phyloP scores from a whole-genome alignment of 2,888 invertebrate genomes.

The Tyria jacobaeae region DNA sequence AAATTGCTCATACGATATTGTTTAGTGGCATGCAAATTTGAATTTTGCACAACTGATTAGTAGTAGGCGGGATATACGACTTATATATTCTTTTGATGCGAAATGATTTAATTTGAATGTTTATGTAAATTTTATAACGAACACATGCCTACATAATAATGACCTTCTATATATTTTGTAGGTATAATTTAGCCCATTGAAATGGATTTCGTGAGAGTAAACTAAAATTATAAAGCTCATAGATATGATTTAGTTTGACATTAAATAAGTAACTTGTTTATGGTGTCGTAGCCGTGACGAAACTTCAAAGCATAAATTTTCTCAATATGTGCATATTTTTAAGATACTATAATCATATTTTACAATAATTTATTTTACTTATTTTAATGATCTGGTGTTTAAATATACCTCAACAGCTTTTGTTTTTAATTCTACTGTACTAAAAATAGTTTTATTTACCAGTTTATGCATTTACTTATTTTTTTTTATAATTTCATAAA shows the following conservation, averaged over 20 bases:
- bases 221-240: background rate
- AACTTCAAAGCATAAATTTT: background rate
- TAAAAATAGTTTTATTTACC: background rate
- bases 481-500: background rate
- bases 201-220: background rate
- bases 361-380: background rate
- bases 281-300: background rate
- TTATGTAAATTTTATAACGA: constrained; percentile 43
- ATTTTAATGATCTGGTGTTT: constrained; percentile 1
- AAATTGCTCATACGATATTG: constrained; percentile 38
- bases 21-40: constrained; percentile 65
- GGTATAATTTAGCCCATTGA: constrained; percentile 23
- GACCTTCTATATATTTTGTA: constrained; percentile 29
- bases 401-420: background rate
- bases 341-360: background rate
- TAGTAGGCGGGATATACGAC: constrained; percentile 58
- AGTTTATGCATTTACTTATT: background rate
- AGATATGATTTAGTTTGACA: background rate
- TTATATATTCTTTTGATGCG: constrained; percentile 54
- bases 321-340: background rate
- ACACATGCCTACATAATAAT: constrained; percentile 28
- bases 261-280: background rate
- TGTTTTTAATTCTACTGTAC: background rate
- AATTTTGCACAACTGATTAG: constrained; percentile 62
- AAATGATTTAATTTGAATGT: constrained; percentile 42